Percentiles rank a stretch among this genome's conserved stretches.
Conservation (phyloP, 2,888 invertebrate species). For the Drosophila quinaria region DNA sequence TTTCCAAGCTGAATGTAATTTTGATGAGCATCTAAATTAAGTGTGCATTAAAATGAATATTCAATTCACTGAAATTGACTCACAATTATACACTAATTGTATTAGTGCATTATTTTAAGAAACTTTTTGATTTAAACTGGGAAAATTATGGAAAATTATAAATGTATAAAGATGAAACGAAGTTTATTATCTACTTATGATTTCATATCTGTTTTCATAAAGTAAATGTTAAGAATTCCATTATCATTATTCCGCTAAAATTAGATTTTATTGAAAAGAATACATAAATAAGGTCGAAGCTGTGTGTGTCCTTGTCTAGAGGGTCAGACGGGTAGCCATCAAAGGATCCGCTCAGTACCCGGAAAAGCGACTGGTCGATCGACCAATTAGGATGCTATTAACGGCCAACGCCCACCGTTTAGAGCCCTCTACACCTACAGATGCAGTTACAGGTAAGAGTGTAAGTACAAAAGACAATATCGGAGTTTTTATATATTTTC, state of each 20-base stretch:
- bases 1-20: too few species aligned
- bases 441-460: conserved; percentile 40
- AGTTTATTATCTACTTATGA: too few species aligned
- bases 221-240: background rate
- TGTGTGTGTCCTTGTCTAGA: conserved; percentile 42
- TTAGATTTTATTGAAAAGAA: background rate
- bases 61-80: too few species aligned
- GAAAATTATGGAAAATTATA: too few species aligned
- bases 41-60: too few species aligned
- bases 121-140: too few species aligned
- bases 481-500: conserved; percentile 6
- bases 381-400: conserved; percentile 72
- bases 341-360: conserved; percentile 56
- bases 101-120: too few species aligned
- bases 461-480: conserved; percentile 13
- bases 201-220: background rate
- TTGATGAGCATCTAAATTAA: too few species aligned
- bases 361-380: conserved; percentile 45
- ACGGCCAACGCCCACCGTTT: conserved; percentile 57
- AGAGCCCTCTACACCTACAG: conserved; percentile 12
- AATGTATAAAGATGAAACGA: too few species aligned
- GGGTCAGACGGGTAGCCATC: conserved; percentile 36
- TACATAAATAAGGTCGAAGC: conserved; percentile 11
- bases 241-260: conserved; percentile 13
- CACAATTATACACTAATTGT: too few species aligned